Evolutionary conservation across 2,888 invertebrate genomes (phyloP).

Genomic region (Platynereis dumerilii): DNA sequence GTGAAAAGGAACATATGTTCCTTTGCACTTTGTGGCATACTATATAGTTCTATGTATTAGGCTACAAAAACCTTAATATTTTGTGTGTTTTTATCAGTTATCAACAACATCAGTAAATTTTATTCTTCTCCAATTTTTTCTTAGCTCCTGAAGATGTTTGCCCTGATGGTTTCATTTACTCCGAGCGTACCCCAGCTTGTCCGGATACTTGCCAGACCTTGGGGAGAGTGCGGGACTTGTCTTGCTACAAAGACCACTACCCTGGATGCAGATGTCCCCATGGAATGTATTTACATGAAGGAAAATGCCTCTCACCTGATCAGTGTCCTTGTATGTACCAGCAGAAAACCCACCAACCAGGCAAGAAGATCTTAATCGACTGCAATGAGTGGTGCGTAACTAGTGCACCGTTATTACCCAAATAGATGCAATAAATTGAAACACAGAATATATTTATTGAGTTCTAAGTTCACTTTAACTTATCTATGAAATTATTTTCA

Average conservation of each 20-base stretch:
- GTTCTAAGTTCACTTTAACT: too few species aligned
- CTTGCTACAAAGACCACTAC: conserved; percentile 69
- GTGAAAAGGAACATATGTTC: too few species aligned
- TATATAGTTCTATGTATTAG: too few species aligned
- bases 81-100: too few species aligned
- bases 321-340: conserved; percentile 46
- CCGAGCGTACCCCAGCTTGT: conserved; percentile 81
- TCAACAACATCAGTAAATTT: too few species aligned
- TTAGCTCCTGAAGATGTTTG: conserved; percentile 13
- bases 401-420: too few species aligned
- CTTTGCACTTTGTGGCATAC: too few species aligned
- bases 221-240: conserved; percentile 26
- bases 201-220: conserved; percentile 74
- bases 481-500: too few species aligned
- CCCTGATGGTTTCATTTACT: conserved; percentile 76
- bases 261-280: conserved; percentile 89
- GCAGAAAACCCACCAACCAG: conserved; percentile 38
- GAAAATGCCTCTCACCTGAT: conserved; percentile 42
- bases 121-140: too few species aligned
- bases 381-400: conserved; percentile 48
- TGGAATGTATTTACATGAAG: conserved; percentile 69
- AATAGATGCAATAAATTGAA: too few species aligned
- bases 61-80: too few species aligned
- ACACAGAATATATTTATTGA: too few species aligned
- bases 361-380: conserved; percentile 40